These are phyloP conservation scores for Lottia gigantea DNA, from an alignment of 2,888 invertebrate genomes.

Conservation along the genomic window DNA sequence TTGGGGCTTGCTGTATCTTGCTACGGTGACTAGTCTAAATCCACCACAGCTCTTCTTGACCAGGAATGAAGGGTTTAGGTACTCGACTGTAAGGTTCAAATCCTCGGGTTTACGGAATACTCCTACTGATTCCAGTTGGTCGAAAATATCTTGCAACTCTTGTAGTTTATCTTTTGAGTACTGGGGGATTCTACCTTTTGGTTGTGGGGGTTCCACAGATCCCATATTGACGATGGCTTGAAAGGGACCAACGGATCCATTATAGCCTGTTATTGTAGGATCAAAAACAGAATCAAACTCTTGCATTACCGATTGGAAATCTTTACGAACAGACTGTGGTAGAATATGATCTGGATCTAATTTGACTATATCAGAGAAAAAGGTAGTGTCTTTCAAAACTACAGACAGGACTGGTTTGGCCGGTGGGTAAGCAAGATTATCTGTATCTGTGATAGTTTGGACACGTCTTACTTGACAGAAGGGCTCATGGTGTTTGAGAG, in stretches of 20 bases:
- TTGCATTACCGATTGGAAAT: conserved; percentile 20
- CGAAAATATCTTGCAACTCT: too few species aligned
- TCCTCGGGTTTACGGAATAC: too few species aligned
- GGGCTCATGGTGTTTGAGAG: conserved; percentile 17
- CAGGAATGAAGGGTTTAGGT: too few species aligned
- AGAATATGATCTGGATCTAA: conserved; percentile 27
- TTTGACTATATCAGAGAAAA: conserved; percentile 12
- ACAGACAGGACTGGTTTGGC: too few species aligned
- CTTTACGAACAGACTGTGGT: background rate
- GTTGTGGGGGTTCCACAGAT: conserved; percentile 38
- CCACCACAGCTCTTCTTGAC: conserved; percentile 26
- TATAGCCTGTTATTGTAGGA: too few species aligned
- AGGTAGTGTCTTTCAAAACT: conserved; percentile 12
- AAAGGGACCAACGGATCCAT: too few species aligned
- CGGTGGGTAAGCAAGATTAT: too few species aligned
- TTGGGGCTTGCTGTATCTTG: conserved; percentile 17
- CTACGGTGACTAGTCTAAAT: conserved; percentile 31
- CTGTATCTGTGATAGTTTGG: too few species aligned
- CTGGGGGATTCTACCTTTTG: conserved; percentile 39
- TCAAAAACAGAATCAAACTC: conserved; percentile 30
- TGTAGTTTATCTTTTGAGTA: too few species aligned
- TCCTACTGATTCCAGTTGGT: conserved; percentile 10
- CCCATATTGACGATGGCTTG: too few species aligned
- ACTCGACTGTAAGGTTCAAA: too few species aligned
- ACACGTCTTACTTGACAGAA: too few species aligned